phyloP scores from a whole-genome alignment of 2,888 invertebrate genomes.

The Anarsia innoxiella region DNA sequence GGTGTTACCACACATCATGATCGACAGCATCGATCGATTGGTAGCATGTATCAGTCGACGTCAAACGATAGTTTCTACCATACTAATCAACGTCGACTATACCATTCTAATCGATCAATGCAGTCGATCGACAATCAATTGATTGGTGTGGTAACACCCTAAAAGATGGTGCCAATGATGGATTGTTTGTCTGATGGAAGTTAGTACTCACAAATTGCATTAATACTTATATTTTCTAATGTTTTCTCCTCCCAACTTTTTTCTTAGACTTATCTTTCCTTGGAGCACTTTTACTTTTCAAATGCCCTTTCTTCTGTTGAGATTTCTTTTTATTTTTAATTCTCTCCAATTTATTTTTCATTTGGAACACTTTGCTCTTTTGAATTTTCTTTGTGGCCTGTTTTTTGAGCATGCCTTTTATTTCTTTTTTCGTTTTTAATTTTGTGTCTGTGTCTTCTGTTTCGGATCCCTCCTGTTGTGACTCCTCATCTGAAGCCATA shows the following conservation, averaged over 20 bases:
- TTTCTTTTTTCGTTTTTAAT: slow-evolving; percentile 77
- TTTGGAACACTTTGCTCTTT: slow-evolving; percentile 85
- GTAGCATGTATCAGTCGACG: too few species aligned
- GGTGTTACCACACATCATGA: too few species aligned
- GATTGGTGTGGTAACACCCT: too few species aligned
- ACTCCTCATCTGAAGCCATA: slow-evolving; percentile 52
- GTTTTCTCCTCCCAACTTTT: slow-evolving; percentile 51
- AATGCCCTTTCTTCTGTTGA: slow-evolving; percentile 52
- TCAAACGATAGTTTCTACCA: too few species aligned
- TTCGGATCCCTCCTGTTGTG: slow-evolving; percentile 38
- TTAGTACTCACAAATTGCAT: too few species aligned
- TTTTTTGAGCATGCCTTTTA: slow-evolving; percentile 81
- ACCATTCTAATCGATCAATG: too few species aligned
- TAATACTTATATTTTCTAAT: too few species aligned
- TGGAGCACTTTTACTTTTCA: slow-evolving; percentile 28
- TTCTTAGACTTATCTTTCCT: slow-evolving; percentile 60
- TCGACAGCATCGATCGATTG: too few species aligned
- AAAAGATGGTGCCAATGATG: too few species aligned
- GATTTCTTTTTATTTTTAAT: slow-evolving; percentile 82
- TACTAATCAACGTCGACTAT: too few species aligned
- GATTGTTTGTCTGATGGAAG: too few species aligned
- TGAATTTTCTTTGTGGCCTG: slow-evolving; percentile 83
- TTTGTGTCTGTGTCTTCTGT: slow-evolving; percentile 39
- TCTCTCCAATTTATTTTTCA: slow-evolving; percentile 82
- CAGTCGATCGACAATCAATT: too few species aligned